phyloP scores from a whole-genome alignment of 2,113 vertebrate species.

The Sorex fumeus region DNA sequence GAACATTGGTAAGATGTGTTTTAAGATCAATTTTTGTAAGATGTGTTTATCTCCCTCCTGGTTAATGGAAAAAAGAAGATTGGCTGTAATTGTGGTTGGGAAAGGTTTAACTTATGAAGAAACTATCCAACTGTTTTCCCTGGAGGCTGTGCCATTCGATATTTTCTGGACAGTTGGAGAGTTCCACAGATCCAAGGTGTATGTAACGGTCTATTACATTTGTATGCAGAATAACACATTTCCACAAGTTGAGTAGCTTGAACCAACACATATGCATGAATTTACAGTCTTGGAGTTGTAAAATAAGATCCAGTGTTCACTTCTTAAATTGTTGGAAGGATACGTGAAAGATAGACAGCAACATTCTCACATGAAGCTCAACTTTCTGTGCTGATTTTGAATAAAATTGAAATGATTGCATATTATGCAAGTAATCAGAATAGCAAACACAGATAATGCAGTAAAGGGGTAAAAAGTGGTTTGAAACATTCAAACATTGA shows the following conservation, averaged over 20 bases:
- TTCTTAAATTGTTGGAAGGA: background rate
- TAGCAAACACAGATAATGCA: background rate
- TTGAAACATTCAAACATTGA: background rate
- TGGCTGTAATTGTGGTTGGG: background rate
- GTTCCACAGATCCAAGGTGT: fast-evolving
- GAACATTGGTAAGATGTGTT: background rate
- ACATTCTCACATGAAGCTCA: background rate
- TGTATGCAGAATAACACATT: background rate
- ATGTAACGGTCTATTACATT: background rate
- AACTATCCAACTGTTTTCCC: background rate
- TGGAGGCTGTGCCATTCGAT: background rate
- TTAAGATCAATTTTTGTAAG: background rate
- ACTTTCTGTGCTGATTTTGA: background rate
- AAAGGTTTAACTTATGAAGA: background rate
- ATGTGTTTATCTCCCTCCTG: background rate
- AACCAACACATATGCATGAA: background rate
- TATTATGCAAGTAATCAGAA: background rate
- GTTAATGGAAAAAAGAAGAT: background rate
- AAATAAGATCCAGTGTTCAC: background rate
- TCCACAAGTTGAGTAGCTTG: background rate
- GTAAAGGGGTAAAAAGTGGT: background rate
- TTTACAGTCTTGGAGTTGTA: background rate
- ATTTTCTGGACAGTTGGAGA: no score
- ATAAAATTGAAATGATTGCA: slow-evolving; percentile 12
- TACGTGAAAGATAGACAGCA: no score